Base-by-base conservation (phyloP, 1,140 invertebrate species). In the Holotrichia oblita region DNA sequence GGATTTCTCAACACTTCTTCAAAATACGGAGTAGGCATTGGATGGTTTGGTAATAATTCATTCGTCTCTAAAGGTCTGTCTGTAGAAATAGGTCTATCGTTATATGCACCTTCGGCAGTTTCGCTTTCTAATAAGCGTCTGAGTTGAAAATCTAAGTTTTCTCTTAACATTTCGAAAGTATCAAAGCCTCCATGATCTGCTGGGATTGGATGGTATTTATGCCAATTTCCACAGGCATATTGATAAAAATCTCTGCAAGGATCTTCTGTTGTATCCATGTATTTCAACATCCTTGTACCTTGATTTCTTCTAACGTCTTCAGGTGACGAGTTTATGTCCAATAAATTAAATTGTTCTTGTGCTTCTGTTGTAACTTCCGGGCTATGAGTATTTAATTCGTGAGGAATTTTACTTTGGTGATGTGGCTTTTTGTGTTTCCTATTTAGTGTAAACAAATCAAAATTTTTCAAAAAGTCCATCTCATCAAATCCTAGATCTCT, bases 191-290 rank as follows among this genome's bases (percentile, higher is more conserved):
- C 74, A 20, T 76, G 74, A 76, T 77, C 95, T 81, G 92, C 93
- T 7, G 96, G 96, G 80, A 97, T 96, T 0, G 94, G 93, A 88
- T 97, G 95, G 59, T 92, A 88, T 34, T 91, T 90, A 42, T 93
- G 91, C 96, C 96, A 97, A 80, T 95, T 94, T 12, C 96, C 95
- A 85, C 96, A 98, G 0, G 96, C 93, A 83, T 93, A 98, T 83
- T 95, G 91, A 86, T 97, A 98, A 86, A 98, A 98, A 86, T 98
- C 96, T 2, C 94, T 88, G 85, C 97, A 98, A 0, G 97, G 97
- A 87, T 97, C 91, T 0, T 91, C 91, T 20, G 86, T 88, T 0
- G 83, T 85, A 83, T 97, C 94, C 93, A 97, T 96, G 81, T 93
- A 76, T 55, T 76, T 76, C n/a, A 76, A 27, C 74, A 76, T 76